Percentiles rank a stretch among this genome's conserved stretches.
phyloP scores from a whole-genome alignment of 2,797 vertebrate species.

The Thaleichthys pacificus region DNA sequence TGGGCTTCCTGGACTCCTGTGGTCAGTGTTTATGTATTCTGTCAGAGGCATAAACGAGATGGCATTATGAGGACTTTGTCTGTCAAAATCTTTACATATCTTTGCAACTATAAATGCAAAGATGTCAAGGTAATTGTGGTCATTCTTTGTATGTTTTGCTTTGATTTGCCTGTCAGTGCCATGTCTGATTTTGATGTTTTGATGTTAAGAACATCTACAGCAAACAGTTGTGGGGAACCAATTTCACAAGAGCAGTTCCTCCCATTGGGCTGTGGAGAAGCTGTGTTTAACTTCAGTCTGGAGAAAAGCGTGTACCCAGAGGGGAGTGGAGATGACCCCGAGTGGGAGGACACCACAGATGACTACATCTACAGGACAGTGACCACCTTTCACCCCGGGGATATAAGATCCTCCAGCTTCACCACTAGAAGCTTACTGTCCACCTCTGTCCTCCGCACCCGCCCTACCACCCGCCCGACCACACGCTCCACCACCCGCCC shows the following conservation, averaged over 20 bases:
- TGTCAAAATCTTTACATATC: slow-evolving; percentile 59
- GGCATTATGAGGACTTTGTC: slow-evolving; percentile 66
- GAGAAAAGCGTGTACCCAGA: slow-evolving; percentile 47
- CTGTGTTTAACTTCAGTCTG: slow-evolving; percentile 66
- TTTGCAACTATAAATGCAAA: slow-evolving; percentile 69
- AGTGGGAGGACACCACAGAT: slow-evolving; percentile 12
- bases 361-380: background rate
- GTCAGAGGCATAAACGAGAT: slow-evolving; percentile 70
- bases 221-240: slow-evolving; percentile 67
- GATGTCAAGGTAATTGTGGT: slow-evolving; percentile 66
- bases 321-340: slow-evolving; percentile 53
- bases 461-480: background rate
- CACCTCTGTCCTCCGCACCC: slow-evolving; percentile 23
- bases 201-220: slow-evolving; percentile 69
- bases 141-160: slow-evolving; percentile 15
- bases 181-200: slow-evolving; percentile 71
- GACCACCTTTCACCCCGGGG: slow-evolving; percentile 16
- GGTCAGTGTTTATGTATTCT: slow-evolving; percentile 53
- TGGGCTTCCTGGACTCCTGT: slow-evolving; percentile 40
- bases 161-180: slow-evolving; percentile 29
- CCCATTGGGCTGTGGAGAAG: slow-evolving; percentile 64
- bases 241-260: slow-evolving; percentile 60
- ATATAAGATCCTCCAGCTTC: slow-evolving; percentile 22
- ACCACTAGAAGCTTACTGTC: slow-evolving; percentile 38
- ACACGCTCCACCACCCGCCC: background rate